Evolutionary conservation across 2,888 invertebrate species (phyloP), one percentile per base, ranked within the genome.

Genomic region (Ceraclea dissimilis): DNA sequence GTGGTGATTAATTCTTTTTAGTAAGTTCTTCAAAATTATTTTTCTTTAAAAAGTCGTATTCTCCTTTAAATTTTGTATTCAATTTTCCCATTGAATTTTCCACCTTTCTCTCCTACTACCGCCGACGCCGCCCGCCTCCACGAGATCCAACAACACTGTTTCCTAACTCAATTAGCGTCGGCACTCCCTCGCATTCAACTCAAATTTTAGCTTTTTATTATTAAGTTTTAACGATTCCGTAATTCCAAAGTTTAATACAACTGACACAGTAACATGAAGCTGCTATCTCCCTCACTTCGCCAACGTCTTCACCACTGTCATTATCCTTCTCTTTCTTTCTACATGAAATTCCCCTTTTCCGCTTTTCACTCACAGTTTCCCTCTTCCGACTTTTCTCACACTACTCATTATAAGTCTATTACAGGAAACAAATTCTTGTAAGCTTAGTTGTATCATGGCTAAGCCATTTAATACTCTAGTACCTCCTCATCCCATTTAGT

Each of bases 191-290:
- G 47, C 53, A 13, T 13, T 39, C 58, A 52, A 55, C 58, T 58
- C 56, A 58, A 60, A 57, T 61, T 60, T 62, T 59, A 60, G 62
- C 62, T 62, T 62, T 62, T 62, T 62, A 62, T 59, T 59, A 59
- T 62, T 62, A 62, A 62, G 62, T 62, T 62, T 62, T 62, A 62
- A 62, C 62, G 62, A 62, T 58, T 60, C 57, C 60, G 58, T 60
- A 63, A 61, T 61, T 59, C 60, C 57, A 57, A 61, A 61, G 61
- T 61, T 61, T 61, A 59, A 61, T 61, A 59, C 39, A 16, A 39
- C 54, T 58, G 55, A 57, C 59, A 52, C 58, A 55, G 56, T 52
- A 31, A 51, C 50, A 22, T 22, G 26, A 51, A 52, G 48, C 49
- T 17, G 33, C 51, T 48, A 51, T 52, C 26, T 51, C 59, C 59